phyloP scores from a whole-genome alignment of 2,888 invertebrate species.

The Zygogramma bicolorata region DNA sequence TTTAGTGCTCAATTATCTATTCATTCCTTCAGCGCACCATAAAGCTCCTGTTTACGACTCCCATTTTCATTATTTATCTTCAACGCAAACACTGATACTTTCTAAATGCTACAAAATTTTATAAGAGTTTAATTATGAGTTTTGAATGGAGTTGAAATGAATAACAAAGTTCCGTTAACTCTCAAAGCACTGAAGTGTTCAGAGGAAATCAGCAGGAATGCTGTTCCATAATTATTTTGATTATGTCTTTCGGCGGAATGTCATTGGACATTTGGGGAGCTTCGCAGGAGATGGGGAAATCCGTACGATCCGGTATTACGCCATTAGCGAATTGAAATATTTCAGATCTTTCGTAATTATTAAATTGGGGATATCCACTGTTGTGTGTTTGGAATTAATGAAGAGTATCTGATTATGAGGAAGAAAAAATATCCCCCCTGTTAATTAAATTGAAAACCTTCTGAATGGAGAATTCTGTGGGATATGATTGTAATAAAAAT shows the following conservation, averaged over 20 bases:
- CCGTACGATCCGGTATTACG: background rate
- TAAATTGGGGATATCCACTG: too few species aligned
- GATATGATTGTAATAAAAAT: too few species aligned
- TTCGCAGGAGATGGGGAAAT: background rate
- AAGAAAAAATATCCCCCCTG: too few species aligned
- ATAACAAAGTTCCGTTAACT: slow-evolving; percentile 3
- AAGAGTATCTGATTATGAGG: too few species aligned
- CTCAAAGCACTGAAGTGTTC: slow-evolving; percentile 5
- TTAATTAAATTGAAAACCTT: too few species aligned
- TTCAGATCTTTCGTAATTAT: too few species aligned
- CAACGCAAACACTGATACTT: background rate
- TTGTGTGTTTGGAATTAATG: too few species aligned
- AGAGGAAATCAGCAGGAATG: slow-evolving; percentile 1
- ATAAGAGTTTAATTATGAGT: slow-evolving; percentile 9
- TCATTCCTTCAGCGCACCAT: background rate
- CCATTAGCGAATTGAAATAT: background rate
- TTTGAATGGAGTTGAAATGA: slow-evolving; percentile 10
- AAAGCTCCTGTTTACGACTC: background rate
- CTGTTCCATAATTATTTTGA: slow-evolving; percentile 7
- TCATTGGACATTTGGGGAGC: background rate
- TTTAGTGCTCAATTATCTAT: background rate
- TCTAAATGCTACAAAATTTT: background rate
- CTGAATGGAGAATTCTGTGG: too few species aligned
- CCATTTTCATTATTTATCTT: background rate
- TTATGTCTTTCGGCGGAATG: slow-evolving; percentile 1